Percentiles rank a stretch among this genome's conserved stretches.
Evolutionary conservation across 1,140 invertebrate genomes (phyloP).

Genomic region (Kradibia gibbosae): DNA sequence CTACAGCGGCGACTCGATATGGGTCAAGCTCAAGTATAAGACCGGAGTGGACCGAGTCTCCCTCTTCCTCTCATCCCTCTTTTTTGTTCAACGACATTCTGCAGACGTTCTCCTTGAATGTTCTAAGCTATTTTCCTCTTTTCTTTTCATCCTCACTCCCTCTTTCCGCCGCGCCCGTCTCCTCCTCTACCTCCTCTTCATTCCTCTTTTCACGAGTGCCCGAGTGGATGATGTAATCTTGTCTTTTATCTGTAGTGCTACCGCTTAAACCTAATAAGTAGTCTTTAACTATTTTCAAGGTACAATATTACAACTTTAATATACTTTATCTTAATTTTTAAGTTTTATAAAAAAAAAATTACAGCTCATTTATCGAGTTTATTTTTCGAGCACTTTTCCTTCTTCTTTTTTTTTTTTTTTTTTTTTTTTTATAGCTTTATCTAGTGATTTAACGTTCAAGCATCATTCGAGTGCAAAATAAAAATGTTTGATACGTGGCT

Average conservation of each 20-base stretch:
- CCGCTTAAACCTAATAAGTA: not conserved
- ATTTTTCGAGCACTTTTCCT: too few relatives aligned
- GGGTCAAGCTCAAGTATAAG: conserved; percentile 50
- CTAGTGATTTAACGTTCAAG: too few relatives aligned
- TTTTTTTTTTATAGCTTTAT: too few relatives aligned
- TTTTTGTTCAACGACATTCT: not conserved
- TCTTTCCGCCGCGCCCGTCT: too few relatives aligned
- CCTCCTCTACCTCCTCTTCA: not conserved
- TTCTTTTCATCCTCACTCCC: not conserved
- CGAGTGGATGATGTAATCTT: not conserved
- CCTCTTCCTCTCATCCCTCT: not conserved
- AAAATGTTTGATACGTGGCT: too few relatives aligned
- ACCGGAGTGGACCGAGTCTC: conserved; percentile 9
- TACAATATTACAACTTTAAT: too few relatives aligned
- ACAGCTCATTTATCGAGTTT: too few relatives aligned
- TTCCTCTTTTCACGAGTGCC: not conserved
- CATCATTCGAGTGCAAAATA: too few relatives aligned
- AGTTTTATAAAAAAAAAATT: too few relatives aligned
- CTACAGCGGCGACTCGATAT: conserved; percentile 26
- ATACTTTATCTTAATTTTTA: too few relatives aligned
- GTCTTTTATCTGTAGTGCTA: not conserved
- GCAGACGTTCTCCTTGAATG: not conserved
- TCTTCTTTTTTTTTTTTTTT: too few relatives aligned
- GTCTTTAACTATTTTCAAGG: not conserved
- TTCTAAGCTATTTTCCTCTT: not conserved